These are phyloP conservation scores for Rhabdornis inornatus DNA, from an alignment of 2,113 vertebrate species.

Conservation along the genomic window DNA sequence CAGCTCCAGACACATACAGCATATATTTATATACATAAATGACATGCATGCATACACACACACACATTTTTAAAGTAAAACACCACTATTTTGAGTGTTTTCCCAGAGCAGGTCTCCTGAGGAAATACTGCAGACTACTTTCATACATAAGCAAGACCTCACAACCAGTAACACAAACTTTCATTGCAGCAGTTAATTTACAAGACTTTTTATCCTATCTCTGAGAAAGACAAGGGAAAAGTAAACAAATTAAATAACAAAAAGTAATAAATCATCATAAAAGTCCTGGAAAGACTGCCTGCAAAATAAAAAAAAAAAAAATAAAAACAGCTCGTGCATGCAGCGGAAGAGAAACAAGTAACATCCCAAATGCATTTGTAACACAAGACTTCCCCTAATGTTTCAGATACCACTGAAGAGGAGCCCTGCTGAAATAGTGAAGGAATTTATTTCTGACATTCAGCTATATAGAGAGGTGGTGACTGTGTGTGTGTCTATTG, in stretches of 20 bases:
- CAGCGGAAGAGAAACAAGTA: neutral
- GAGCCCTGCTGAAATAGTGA: neutral
- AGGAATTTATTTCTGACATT: neutral
- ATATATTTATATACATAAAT: neutral
- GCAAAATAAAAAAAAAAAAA: neutral
- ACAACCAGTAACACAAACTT: neutral
- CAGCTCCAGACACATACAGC: neutral
- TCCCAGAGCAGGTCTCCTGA: neutral
- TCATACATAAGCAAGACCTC: neutral
- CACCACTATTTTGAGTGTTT: neutral
- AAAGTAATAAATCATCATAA: neutral
- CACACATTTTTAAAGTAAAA: neutral
- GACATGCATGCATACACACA: neutral
- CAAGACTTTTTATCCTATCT: neutral
- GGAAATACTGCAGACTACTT: neutral
- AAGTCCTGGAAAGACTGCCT: neutral
- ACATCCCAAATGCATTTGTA: neutral
- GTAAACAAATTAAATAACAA: neutral
- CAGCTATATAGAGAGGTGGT: neutral
- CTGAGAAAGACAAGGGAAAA: neutral
- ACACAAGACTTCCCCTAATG: neutral
- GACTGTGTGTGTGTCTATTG: no score
- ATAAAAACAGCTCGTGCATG: neutral
- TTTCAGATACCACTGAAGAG: neutral
- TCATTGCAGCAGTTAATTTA: neutral